Evolutionary conservation across 1,140 invertebrate genomes (phyloP).

Genomic region (Drosophila tani): DNA sequence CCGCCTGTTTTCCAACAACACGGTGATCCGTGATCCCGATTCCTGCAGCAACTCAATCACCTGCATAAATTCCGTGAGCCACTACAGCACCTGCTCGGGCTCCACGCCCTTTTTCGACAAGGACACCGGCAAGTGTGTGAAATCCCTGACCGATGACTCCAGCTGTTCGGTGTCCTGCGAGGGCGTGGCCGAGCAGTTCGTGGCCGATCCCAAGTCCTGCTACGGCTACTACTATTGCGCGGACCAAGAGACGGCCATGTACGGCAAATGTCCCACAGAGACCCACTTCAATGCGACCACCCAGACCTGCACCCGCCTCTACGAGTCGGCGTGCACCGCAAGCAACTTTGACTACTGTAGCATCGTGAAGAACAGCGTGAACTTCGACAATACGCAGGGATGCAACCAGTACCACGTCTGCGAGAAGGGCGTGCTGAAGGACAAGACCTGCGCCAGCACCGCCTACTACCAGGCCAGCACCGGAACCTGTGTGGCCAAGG

Average conservation of each 20-base stretch:
- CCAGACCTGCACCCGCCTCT: slow-evolving; percentile 48
- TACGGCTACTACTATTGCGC: slow-evolving; percentile 68
- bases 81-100: slow-evolving; percentile 46
- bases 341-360: slow-evolving; percentile 63
- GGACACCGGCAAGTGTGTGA: slow-evolving; percentile 52
- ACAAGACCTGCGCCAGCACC: slow-evolving; percentile 34
- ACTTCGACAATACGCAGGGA: slow-evolving; percentile 52
- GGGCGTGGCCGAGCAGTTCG: slow-evolving; percentile 21
- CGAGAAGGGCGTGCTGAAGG: slow-evolving; percentile 35
- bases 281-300: slow-evolving; percentile 64
- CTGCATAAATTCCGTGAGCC: slow-evolving; percentile 45
- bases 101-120: slow-evolving; percentile 68
- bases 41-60: slow-evolving; percentile 68
- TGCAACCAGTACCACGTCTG: slow-evolving; percentile 66
- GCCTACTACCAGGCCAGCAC: slow-evolving; percentile 58
- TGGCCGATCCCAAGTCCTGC: slow-evolving; percentile 70
- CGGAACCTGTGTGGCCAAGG: slow-evolving; percentile 54
- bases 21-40: slow-evolving; percentile 62
- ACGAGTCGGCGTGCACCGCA: slow-evolving; percentile 45
- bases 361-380: slow-evolving; percentile 60
- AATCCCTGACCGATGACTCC: slow-evolving; percentile 16
- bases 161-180: slow-evolving; percentile 53
- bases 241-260: slow-evolving; percentile 28
- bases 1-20: slow-evolving; percentile 54
- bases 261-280: slow-evolving; percentile 50